Conservation (phyloP, 2,113 vertebrate species). For the Micronycteris hirsuta region DNA sequence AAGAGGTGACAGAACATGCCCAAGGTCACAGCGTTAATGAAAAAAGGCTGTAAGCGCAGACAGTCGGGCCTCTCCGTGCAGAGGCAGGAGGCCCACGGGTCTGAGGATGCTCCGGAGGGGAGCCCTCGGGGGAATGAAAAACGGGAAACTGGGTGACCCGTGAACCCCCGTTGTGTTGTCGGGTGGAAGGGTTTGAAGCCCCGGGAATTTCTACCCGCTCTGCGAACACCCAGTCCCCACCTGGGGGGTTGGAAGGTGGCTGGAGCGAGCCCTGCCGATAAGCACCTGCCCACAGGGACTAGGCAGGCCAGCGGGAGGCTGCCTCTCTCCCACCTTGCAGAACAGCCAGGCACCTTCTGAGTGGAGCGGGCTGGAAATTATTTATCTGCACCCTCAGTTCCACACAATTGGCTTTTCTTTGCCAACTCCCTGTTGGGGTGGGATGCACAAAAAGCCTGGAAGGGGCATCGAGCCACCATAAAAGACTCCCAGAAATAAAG, state of each 20-base stretch:
- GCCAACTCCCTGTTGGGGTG: slow-evolving; percentile 52
- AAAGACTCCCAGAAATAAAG: slow-evolving; percentile 61
- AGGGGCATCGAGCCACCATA: slow-evolving; percentile 1
- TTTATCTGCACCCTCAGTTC: slow-evolving; percentile 52
- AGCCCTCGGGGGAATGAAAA: background rate
- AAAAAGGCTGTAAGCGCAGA: background rate
- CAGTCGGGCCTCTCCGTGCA: background rate
- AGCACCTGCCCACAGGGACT: background rate
- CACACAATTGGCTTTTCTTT: slow-evolving; percentile 60
- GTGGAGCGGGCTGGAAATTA: slow-evolving; percentile 28
- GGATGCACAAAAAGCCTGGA: slow-evolving; percentile 35
- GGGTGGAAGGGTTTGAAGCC: background rate
- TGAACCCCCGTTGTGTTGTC: background rate
- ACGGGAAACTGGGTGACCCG: background rate
- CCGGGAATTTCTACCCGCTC: background rate
- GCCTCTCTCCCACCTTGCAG: background rate
- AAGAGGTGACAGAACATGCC: background rate
- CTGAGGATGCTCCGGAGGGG: background rate
- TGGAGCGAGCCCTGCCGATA: background rate
- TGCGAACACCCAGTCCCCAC: background rate
- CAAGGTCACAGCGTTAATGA: background rate
- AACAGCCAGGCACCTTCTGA: background rate
- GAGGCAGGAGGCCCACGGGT: background rate
- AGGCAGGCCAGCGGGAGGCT: background rate
- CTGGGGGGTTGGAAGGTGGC: background rate